Percentiles rank a stretch among this genome's conserved stretches.
Evolutionary conservation across 2,888 invertebrate genomes (phyloP).

Genomic region (Netelia virgata): DNA sequence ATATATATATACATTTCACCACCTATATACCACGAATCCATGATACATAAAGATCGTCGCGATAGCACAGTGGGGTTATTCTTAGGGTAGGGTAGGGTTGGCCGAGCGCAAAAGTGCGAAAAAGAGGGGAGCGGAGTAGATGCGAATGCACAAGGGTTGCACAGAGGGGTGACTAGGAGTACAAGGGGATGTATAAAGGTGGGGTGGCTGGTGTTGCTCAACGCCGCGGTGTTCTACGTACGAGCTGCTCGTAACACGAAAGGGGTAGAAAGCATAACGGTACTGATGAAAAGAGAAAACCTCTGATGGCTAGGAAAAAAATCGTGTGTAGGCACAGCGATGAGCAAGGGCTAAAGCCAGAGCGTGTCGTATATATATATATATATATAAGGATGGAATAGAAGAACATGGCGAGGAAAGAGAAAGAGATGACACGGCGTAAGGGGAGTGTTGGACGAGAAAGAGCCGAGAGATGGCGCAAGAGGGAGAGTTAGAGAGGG

Average conservation of each 20-base stretch:
- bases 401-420: conserved; percentile 50
- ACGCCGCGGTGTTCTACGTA: neutral
- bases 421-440: conserved; percentile 30
- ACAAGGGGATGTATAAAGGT: conserved; percentile 66
- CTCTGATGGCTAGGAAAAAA: conserved; percentile 58
- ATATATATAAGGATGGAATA: conserved; percentile 46
- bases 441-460: conserved; percentile 55
- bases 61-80: conserved; percentile 77
- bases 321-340: conserved; percentile 26
- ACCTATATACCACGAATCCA: conserved; percentile 38
- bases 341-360: conserved; percentile 47
- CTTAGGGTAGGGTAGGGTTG: conserved; percentile 81
- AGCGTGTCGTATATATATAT: conserved; percentile 34
- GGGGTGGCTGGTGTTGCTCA: conserved; percentile 29
- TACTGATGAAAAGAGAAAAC: conserved; percentile 65
- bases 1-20: conserved; percentile 6
- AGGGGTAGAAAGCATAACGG: conserved; percentile 44
- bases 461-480: conserved; percentile 48
- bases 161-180: conserved; percentile 66
- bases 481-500: conserved; percentile 68
- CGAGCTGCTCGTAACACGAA: conserved; percentile 25
- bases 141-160: conserved; percentile 31
- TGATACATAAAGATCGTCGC: conserved; percentile 77
- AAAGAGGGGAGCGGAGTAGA: conserved; percentile 75
- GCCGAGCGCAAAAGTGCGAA: conserved; percentile 81